Evolutionary conservation across 2,888 invertebrate genomes (phyloP), one percentile per base, ranked within the genome.

Genomic region (Cacoxenus indagator): DNA sequence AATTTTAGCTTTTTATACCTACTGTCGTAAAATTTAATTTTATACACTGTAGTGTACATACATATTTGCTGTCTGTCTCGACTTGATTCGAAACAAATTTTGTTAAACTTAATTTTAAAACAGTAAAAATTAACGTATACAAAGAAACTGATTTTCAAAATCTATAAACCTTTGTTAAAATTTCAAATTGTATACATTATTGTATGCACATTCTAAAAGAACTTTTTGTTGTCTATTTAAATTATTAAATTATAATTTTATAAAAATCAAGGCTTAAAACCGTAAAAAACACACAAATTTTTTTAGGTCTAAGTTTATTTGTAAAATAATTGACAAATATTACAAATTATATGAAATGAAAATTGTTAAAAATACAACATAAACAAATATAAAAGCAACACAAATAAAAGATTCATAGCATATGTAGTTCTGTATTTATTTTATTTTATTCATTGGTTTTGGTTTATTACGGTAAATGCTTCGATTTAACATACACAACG

Each of bases 81-180:
- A 37, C 37, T 57, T 57, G 4, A n/a, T 29, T 57, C 37, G 37
- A 37, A 37, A 37, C 37, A 37, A 29, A n/a, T 24, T 29, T 29
- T 57, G 9, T 51, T 51, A 48, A 48, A n/a, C 9, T 51, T 51
- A 22, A 17, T 17, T 19, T 22, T 9, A n/a, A 51, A 43, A 51
- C n/a, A 57, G 37, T 51, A 64, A 62, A 66, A 67, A 67, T 37
- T 46, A 29, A 57, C 17, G 77, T 81, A 82, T 75, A 79, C 76
- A 81, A 67, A 73, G 72, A 71, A 71, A 78, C 8, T 37, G 80
- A 80, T 80, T 80, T 80, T 71, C 72, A 80, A 83, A 80, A 83
- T 80, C 83, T 83, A 79, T 83, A 83, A 80, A 80, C 73, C 76
- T 80, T 81, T 80, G 81, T 82, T 80, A 75, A 76, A 37, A 37